Percentiles rank a stretch among this genome's conserved stretches.
Conservation (phyloP, 2,888 invertebrate genomes). For the Chrysotoxum bicinctum region DNA sequence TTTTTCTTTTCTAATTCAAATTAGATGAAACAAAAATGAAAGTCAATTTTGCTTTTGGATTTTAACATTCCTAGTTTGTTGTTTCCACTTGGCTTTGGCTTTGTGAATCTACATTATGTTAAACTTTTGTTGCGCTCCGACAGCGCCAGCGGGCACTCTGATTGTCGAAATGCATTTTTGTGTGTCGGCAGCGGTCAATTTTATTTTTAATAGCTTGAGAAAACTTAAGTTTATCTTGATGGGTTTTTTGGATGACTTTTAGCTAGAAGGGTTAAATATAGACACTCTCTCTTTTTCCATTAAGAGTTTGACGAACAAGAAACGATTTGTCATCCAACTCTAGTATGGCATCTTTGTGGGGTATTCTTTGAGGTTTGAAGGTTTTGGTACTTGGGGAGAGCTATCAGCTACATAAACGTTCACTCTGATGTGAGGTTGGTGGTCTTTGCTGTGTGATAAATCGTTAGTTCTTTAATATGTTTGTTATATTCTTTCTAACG, state of each 20-base stretch:
- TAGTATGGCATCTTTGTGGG: conserved; percentile 9
- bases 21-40: conserved; percentile 68
- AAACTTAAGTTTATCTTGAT: conserved; percentile 16
- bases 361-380: not conserved
- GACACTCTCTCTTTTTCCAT: conserved; percentile 54
- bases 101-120: not conserved
- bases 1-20: conserved; percentile 69
- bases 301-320: conserved; percentile 32
- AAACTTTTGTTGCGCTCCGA: not conserved
- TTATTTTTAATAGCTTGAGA: conserved; percentile 31
- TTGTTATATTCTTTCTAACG: conserved; percentile 43
- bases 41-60: conserved; percentile 50
- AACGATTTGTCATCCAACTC: conserved; percentile 57
- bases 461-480: conserved; percentile 27
- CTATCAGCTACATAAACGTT: not conserved
- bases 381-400: not conserved
- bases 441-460: conserved; percentile 16
- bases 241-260: not conserved
- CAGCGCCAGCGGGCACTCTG: not conserved
- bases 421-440: not conserved
- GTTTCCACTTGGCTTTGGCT: not conserved
- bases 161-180: conserved; percentile 46
- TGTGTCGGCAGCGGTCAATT: not conserved
- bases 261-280: not conserved
- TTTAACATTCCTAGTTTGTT: conserved; percentile 19